Evolutionary conservation across 1,140 invertebrate genomes (phyloP), one percentile per base, ranked within the genome.

Genomic region (Metaphire vulgaris): DNA sequence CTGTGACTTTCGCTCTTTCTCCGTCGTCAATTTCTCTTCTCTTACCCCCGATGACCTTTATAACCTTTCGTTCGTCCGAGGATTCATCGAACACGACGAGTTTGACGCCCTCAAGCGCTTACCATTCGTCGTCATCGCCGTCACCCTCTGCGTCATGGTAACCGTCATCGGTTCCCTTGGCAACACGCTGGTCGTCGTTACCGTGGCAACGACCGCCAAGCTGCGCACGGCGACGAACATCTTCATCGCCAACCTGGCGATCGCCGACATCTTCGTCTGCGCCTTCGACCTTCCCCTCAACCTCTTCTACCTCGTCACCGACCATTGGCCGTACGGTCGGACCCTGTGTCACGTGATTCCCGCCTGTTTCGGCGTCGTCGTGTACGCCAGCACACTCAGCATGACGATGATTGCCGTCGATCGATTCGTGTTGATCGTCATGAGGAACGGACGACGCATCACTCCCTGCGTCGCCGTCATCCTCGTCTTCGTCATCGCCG

Each of bases 141-240:
- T 78, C 34, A 33, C 71, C 31, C 65, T 79, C 1, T 77, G 67
- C 64, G 26, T n/a, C 6, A 31, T 74, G 16, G 76, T 79, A 29
- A 69, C 74, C 33, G 21, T 77, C 14, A 21, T 77, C 14, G 77
- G 77, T 16, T 64, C 73, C 1, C 12, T 73, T 33, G 75, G 75
- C 12, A 79, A 77, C 76, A 30, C 70, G 21, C 76, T 79, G 16
- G 77, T 79, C 56, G 69, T 79, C 12, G 26, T 67, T 15, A 77
- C 74, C 21, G 77, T 79, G 1, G 33, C 33, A 21, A 73, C 69
- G 68, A 77, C 77, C 12, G 33, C 30, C 21, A 41, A 33, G 6
- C 73, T 79, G 76, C 70, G 75, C 70, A 77, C 29, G n/a, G 77
- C 77, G n/a, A 79, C 77, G 28, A 79, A 79, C 68, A 74, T 79